Evolutionary conservation across 2,113 vertebrate species (phyloP).

Genomic region (Panthera leo): DNA sequence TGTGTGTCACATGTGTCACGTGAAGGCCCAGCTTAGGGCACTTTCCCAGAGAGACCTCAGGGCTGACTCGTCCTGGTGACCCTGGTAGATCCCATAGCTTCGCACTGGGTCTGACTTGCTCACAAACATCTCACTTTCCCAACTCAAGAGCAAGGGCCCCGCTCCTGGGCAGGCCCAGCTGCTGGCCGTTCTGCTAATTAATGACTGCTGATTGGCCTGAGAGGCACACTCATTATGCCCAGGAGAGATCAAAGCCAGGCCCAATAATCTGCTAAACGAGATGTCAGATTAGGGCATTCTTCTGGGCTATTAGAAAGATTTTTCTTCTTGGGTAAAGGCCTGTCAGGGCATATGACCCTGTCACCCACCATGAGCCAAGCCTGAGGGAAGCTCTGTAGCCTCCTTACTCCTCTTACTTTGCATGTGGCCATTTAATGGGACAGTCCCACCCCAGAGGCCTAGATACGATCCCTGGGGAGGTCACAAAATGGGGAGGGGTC

Average conservation of each 20-base stretch:
- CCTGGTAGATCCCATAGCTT: slow-evolving; percentile 61
- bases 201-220: slow-evolving; percentile 87
- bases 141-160: slow-evolving; percentile 73
- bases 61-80: slow-evolving; percentile 39
- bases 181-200: slow-evolving; percentile 88
- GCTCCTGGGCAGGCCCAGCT: slow-evolving; percentile 80
- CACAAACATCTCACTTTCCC: slow-evolving; percentile 63
- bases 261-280: slow-evolving; percentile 88
- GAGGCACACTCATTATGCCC: slow-evolving; percentile 83
- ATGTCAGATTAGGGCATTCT: slow-evolving; percentile 93
- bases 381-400: background rate
- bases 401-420: slow-evolving; percentile 25
- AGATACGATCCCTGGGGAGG: background rate
- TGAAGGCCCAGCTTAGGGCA: background rate
- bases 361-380: slow-evolving; percentile 32
- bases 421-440: slow-evolving; percentile 41
- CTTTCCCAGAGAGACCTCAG: slow-evolving; percentile 63
- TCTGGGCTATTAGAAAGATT: slow-evolving; percentile 88
- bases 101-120: slow-evolving; percentile 58
- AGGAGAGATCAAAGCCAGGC: slow-evolving; percentile 89
- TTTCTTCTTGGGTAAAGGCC: slow-evolving; percentile 84
- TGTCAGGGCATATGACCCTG: slow-evolving; percentile 83
- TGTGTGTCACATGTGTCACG: background rate
- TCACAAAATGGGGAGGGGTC: background rate
- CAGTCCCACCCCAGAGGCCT: background rate